A percentile compares a stretch with the other conserved stretches of the same genome.
phyloP scores from a whole-genome alignment of 2,888 invertebrate species.

The Sarcophaga subvicina region DNA sequence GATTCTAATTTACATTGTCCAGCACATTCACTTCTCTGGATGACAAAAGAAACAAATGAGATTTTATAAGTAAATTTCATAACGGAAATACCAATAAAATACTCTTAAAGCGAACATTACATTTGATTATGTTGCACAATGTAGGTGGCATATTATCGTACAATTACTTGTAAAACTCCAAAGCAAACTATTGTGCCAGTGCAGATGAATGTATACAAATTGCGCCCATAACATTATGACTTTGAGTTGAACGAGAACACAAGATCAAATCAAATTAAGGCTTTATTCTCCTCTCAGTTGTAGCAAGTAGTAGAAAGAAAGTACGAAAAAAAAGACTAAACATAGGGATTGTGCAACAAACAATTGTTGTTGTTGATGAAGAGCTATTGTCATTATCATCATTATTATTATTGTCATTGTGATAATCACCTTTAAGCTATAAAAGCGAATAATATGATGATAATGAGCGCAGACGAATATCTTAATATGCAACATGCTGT shows the following conservation, averaged over 20 bases:
- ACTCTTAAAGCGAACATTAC: not conserved
- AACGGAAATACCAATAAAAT: conserved; percentile 44
- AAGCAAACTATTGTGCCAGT: not conserved
- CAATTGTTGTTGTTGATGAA: not conserved
- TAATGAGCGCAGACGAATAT: conserved; percentile 52
- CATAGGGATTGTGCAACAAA: conserved; percentile 35
- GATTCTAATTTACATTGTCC: too few relatives aligned
- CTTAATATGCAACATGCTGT: not conserved
- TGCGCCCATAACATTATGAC: conserved; percentile 33
- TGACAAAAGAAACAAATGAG: too few relatives aligned
- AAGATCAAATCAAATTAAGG: conserved; percentile 34
- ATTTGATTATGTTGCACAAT: conserved; percentile 24
- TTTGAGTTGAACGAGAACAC: not conserved
- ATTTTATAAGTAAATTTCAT: not conserved
- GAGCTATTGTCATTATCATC: conserved; percentile 27
- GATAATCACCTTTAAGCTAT: too few relatives aligned
- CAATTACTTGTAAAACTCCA: not conserved
- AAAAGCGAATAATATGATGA: conserved; percentile 20
- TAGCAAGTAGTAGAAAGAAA: not conserved
- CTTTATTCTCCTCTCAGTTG: not conserved
- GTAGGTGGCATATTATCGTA: conserved; percentile 32
- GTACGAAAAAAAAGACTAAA: not conserved
- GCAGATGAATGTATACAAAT: conserved; percentile 18
- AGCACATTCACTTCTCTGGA: too few relatives aligned
- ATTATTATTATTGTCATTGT: conserved; percentile 11